Conservation (phyloP, 2,113 vertebrate genomes). For the Oplegnathus fasciatus region DNA sequence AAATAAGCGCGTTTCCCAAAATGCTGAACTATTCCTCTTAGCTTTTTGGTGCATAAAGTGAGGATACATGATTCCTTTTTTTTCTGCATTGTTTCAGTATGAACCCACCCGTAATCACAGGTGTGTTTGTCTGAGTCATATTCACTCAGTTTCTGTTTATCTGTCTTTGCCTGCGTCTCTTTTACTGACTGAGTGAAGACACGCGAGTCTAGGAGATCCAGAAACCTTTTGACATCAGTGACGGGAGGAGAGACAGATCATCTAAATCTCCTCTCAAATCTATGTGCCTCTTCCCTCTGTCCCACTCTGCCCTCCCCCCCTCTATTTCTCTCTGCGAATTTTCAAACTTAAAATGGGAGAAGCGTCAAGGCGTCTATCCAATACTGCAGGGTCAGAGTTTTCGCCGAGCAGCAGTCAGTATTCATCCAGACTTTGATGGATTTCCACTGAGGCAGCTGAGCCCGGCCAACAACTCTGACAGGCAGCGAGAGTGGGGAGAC, state of each 20-base stretch:
- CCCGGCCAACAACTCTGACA: slow-evolving; percentile 73
- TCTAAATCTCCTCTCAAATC: slow-evolving; percentile 50
- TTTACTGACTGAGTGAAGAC: slow-evolving; percentile 31
- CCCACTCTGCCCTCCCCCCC: neutral
- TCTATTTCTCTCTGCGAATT: slow-evolving; percentile 32
- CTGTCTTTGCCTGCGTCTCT: slow-evolving; percentile 17
- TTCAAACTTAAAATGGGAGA: slow-evolving; percentile 56
- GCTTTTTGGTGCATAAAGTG: neutral
- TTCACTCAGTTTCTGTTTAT: slow-evolving; percentile 8
- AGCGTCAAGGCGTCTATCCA: slow-evolving; percentile 55
- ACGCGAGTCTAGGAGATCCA: slow-evolving; percentile 17
- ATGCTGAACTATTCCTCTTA: neutral
- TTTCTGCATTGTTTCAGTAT: neutral
- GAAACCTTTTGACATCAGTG: slow-evolving; percentile 52
- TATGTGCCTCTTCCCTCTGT: slow-evolving; percentile 22
- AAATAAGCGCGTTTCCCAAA: neutral
- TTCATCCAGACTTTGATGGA: slow-evolving; percentile 78
- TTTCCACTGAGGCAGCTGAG: slow-evolving; percentile 75
- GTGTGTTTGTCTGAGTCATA: slow-evolving; percentile 1
- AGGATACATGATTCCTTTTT: too few relatives aligned
- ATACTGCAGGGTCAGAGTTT: slow-evolving; percentile 66
- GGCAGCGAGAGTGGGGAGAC: slow-evolving; percentile 60
- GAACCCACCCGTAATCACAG: neutral
- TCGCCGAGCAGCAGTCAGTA: slow-evolving; percentile 55
- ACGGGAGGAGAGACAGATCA: slow-evolving; percentile 33